These are phyloP conservation scores for Numenius arquata DNA, from an alignment of 2,113 vertebrate species.

Conservation along the genomic window DNA sequence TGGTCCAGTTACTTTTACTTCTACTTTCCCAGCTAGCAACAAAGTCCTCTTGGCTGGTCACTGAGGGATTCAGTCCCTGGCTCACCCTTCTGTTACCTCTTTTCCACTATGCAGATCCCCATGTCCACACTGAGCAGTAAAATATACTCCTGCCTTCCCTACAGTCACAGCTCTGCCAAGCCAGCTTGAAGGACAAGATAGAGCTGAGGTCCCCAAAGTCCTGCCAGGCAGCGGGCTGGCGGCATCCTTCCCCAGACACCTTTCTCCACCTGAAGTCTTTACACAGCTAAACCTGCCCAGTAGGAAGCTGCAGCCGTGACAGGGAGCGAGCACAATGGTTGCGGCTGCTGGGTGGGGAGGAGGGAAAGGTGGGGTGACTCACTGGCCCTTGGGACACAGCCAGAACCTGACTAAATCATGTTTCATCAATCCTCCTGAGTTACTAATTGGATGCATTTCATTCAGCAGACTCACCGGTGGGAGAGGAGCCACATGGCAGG, in stretches of 20 bases:
- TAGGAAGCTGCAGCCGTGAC: background rate
- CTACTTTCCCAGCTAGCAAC: background rate
- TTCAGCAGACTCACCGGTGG: background rate
- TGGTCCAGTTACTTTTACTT: background rate
- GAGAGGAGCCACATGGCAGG: background rate
- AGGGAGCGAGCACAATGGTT: background rate
- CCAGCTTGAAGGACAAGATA: background rate
- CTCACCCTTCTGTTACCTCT: background rate
- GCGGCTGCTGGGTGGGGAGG: background rate
- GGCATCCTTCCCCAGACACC: background rate
- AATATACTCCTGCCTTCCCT: background rate
- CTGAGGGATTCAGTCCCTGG: background rate
- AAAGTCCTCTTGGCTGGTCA: background rate
- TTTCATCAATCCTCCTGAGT: background rate
- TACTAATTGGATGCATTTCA: slow-evolving; percentile 10
- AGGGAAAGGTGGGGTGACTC: slow-evolving; percentile 17
- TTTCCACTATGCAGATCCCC: background rate
- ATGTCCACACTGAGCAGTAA: background rate
- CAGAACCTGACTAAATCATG: background rate
- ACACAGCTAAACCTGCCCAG: background rate
- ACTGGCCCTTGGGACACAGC: slow-evolving; percentile 6
- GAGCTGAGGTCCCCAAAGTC: background rate
- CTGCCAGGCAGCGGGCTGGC: background rate
- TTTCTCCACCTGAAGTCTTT: background rate
- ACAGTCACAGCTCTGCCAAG: background rate